Evolutionary conservation across 2,888 invertebrate species (phyloP).

Genomic region (Cephus runcator): DNA sequence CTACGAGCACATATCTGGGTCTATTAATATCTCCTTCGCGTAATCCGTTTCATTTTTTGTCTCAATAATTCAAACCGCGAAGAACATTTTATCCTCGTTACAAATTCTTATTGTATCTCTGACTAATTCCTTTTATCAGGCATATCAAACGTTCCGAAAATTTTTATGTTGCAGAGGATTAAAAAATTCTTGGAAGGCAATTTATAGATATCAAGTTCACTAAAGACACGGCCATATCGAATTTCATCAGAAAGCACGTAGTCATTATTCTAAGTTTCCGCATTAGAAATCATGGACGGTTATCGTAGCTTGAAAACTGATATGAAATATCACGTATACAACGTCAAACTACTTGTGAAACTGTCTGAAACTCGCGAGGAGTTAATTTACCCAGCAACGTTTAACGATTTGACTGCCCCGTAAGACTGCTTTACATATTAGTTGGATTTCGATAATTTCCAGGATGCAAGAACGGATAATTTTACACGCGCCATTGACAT

Average conservation of each 20-base stretch:
- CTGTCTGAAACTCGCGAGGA: neutral
- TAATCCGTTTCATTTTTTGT: slow-evolving; percentile 21
- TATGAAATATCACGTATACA: neutral
- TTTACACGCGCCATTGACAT: neutral
- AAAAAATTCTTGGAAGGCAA: neutral
- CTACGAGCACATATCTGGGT: slow-evolving; percentile 40
- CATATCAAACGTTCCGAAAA: neutral
- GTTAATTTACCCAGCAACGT: neutral
- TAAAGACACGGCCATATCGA: neutral
- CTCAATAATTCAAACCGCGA: slow-evolving; percentile 4
- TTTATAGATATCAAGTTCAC: neutral
- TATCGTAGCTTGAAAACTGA: neutral
- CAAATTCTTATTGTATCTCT: neutral
- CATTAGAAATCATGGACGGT: neutral
- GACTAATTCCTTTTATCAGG: neutral
- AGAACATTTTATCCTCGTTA: slow-evolving; percentile 7
- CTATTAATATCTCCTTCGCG: neutral
- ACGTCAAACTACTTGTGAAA: neutral
- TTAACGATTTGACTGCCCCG: neutral
- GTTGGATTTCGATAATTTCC: neutral
- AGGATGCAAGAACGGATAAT: neutral
- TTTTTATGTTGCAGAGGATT: neutral
- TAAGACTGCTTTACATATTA: neutral
- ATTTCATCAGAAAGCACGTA: neutral
- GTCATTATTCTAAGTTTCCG: neutral